Evolutionary conservation across 1,140 invertebrate genomes (phyloP).

Genomic region (Reticulitermes speratus): DNA sequence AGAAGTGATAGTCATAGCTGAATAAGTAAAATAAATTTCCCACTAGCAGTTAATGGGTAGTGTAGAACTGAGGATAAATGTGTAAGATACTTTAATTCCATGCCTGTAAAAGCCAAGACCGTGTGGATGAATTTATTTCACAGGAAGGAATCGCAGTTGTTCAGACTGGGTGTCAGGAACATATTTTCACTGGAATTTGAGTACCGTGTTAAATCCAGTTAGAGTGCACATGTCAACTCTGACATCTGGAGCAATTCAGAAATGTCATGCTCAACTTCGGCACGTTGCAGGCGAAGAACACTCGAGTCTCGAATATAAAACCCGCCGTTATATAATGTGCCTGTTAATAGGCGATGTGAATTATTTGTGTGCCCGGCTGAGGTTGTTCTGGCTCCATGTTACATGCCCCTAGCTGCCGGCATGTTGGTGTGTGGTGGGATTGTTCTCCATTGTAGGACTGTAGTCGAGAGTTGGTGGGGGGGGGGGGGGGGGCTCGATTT

Average conservation of each 20-base stretch:
- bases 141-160: not conserved
- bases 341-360: not conserved
- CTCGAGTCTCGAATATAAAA: not conserved
- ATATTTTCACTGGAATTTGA: not conserved
- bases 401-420: not conserved
- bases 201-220: no score
- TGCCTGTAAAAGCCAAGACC: not conserved
- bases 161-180: not conserved
- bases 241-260: no score
- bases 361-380: not conserved
- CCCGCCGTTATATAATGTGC: not conserved
- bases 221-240: no score
- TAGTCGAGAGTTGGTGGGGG: not conserved
- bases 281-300: not conserved
- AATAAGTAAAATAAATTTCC: not conserved
- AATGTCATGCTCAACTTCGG: no score
- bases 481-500: not conserved
- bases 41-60: not conserved
- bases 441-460: not conserved
- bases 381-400: not conserved
- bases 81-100: not conserved
- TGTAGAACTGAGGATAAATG: not conserved
- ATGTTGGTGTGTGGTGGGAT: not conserved
- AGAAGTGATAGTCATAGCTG: not conserved
- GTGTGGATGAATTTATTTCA: not conserved